These are phyloP conservation scores for Lamproptera curius DNA, from an alignment of 2,888 invertebrate genomes.

Conservation along the genomic window DNA sequence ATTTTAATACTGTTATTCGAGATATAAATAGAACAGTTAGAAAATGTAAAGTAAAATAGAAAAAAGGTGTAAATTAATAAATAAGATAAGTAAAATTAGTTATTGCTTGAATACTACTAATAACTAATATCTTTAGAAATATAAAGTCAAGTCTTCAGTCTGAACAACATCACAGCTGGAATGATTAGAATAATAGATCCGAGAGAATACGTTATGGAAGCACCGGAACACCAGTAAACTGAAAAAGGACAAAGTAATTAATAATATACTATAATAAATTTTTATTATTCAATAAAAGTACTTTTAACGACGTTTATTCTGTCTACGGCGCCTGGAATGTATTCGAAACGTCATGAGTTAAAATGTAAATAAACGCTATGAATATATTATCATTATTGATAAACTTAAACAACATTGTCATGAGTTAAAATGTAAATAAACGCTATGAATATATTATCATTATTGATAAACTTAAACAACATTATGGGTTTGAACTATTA, in stretches of 20 bases:
- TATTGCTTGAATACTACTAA: conserved; percentile 30
- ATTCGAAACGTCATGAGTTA: no score
- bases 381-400: no score
- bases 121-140: conserved; percentile 37
- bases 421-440: no score
- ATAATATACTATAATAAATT: no score
- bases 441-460: no score
- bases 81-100: conserved; percentile 13
- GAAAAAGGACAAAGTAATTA: conserved; percentile 30
- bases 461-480: no score
- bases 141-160: conserved; percentile 53
- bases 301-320: no score
- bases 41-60: conserved; percentile 20
- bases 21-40: conserved; percentile 13
- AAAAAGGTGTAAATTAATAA: conserved; percentile 20
- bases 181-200: conserved; percentile 87
- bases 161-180: conserved; percentile 84
- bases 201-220: conserved; percentile 87
- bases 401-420: no score
- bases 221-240: conserved; percentile 96
- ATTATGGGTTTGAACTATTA: no score
- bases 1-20: conserved; percentile 25
- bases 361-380: no score
- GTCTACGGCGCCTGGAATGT: no score
- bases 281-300: no score